A percentile compares a stretch with the other conserved stretches of the same genome.
Evolutionary conservation across 2,113 vertebrate species (phyloP).

Genomic region (Pterophyllum scalare): DNA sequence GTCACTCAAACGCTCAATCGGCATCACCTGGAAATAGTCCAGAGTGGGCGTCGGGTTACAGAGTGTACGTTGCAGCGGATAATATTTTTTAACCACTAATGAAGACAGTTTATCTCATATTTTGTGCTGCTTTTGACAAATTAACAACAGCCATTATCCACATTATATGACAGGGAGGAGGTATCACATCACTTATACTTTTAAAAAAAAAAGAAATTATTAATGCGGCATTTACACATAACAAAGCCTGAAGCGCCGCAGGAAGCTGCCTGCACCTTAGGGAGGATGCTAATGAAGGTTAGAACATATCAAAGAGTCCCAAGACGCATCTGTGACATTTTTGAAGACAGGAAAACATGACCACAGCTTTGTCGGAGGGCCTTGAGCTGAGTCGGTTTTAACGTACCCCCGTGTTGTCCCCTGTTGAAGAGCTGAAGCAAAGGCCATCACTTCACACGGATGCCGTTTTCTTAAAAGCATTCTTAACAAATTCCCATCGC

Average conservation of each 20-base stretch:
- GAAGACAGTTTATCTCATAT: not conserved
- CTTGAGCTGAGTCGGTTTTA: slow-evolving; percentile 52
- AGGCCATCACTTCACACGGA: slow-evolving; percentile 16
- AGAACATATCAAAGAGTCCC: slow-evolving; percentile 60
- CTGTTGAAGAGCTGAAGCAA: not conserved
- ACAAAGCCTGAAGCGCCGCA: slow-evolving; percentile 49
- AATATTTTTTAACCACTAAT: slow-evolving; percentile 8
- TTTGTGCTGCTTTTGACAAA: not conserved
- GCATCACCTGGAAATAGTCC: slow-evolving; percentile 71
- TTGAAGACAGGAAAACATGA: slow-evolving; percentile 48
- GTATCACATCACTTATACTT: slow-evolving; percentile 44
- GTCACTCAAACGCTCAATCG: slow-evolving; percentile 61
- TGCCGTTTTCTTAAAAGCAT: not conserved
- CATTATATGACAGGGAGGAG: slow-evolving; percentile 24
- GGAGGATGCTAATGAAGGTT: slow-evolving; percentile 60
- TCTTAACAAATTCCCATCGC: not conserved
- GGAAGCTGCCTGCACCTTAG: slow-evolving; percentile 49
- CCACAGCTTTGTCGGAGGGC: slow-evolving; percentile 23
- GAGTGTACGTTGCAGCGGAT: slow-evolving; percentile 2
- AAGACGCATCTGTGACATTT: slow-evolving; percentile 68
- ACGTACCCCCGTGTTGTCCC: slow-evolving; percentile 27
- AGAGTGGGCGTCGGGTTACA: slow-evolving; percentile 58
- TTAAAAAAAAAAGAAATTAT: slow-evolving; percentile 39
- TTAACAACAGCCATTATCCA: not conserved
- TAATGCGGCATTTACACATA: slow-evolving; percentile 54